These are phyloP conservation scores for Petrosia ficiformis DNA, from an alignment of 37 sponge, comb jelly and placozoan genomes.

Conservation along the genomic window DNA sequence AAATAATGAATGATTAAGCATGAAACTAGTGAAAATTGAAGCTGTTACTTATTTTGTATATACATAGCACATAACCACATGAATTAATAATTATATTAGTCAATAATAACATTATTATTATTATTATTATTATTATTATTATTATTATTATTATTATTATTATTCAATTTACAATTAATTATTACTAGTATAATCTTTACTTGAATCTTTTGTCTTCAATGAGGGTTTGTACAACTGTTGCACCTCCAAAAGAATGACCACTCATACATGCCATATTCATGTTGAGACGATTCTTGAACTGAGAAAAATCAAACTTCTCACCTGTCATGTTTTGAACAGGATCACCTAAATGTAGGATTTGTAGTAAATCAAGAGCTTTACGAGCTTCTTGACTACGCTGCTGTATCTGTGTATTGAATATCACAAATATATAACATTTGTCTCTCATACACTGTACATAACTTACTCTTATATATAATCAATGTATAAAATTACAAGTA, in stretches of 20 bases:
- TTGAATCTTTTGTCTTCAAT: constrained; percentile 55
- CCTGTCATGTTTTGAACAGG: constrained; percentile 38
- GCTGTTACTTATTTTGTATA: neutral
- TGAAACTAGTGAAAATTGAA: neutral
- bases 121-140: neutral
- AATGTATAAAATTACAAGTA: too few species aligned
- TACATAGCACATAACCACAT: too few species aligned
- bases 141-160: neutral
- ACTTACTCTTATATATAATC: too few species aligned
- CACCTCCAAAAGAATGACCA: constrained; percentile 81
- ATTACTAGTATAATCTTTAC: constrained; percentile 38
- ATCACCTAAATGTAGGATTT: constrained; percentile 41
- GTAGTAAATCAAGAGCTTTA: constrained; percentile 41
- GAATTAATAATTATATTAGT: too few species aligned
- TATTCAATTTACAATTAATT: too few species aligned
- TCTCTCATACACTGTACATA: neutral
- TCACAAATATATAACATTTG: neutral
- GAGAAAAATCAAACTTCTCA: constrained; percentile 33
- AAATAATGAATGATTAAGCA: constrained; percentile 3
- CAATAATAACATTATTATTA: too few species aligned
- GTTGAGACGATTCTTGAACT: constrained; percentile 61
- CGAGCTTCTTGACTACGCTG: constrained; percentile 32
- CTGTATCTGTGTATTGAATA: constrained; percentile 21
- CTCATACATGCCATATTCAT: constrained; percentile 43
- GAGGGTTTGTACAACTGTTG: constrained; percentile 57